Percentiles rank a stretch among this genome's conserved stretches.
Evolutionary conservation across 2,113 vertebrate species (phyloP).

Genomic region (Siniperca knerii): DNA sequence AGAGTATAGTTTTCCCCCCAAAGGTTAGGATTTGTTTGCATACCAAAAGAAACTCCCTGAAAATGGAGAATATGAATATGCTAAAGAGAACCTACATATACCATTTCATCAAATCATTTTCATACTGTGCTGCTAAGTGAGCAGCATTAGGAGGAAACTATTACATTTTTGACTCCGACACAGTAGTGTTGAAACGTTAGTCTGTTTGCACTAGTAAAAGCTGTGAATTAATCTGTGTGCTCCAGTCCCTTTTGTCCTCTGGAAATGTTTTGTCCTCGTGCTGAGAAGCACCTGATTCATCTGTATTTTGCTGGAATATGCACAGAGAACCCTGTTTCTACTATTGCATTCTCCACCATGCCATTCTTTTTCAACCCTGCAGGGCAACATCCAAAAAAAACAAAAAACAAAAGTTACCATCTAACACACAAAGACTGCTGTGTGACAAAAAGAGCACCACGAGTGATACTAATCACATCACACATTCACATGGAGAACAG

Average conservation of each 20-base stretch:
- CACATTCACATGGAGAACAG: constrained; percentile 26
- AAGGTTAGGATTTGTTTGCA: constrained; percentile 7
- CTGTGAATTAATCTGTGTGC: no score
- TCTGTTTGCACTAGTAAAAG: no score
- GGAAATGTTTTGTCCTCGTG: no score
- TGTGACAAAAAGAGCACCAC: constrained; percentile 29
- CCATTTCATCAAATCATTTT: constrained; percentile 32
- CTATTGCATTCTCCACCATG: constrained; percentile 20
- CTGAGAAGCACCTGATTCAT: no score
- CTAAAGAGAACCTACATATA: not conserved
- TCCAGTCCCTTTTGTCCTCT: no score
- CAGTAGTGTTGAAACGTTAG: no score
- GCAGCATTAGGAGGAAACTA: constrained; percentile 25
- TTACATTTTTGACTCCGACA: not conserved
- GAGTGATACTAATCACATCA: constrained; percentile 37
- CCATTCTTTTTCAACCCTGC: not conserved
- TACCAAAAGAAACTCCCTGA: not conserved
- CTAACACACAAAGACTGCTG: constrained; percentile 13
- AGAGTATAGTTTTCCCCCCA: not conserved
- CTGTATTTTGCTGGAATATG: no score
- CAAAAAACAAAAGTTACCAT: not conserved
- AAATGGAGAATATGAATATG: constrained; percentile 1
- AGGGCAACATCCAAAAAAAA: constrained; percentile 1
- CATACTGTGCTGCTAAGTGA: constrained; percentile 34
- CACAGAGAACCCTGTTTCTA: no score